These are phyloP conservation scores for Strix aluco DNA, from an alignment of 2,113 vertebrate species.

Conservation along the genomic window DNA sequence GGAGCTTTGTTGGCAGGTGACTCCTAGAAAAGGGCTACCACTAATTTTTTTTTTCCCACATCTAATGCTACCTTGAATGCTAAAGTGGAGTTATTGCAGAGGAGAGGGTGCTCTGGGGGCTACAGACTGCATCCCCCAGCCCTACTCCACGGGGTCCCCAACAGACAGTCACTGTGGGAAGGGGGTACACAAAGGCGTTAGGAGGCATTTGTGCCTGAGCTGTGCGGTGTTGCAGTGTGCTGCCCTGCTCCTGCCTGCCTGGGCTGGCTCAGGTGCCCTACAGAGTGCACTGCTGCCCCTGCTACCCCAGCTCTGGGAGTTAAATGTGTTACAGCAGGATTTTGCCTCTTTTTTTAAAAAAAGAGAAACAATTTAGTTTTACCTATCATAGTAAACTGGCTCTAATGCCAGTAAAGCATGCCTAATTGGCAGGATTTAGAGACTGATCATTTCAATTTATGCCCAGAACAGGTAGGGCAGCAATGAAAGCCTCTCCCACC, in stretches of 20 bases:
- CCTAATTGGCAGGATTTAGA: constrained; percentile 61
- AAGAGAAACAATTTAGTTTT: background rate
- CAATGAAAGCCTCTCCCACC: constrained; percentile 53
- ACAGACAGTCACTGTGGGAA: background rate
- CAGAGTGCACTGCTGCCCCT: background rate
- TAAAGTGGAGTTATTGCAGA: background rate
- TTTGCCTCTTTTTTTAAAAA: background rate
- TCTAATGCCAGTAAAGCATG: constrained; percentile 37
- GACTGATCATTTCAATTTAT: constrained; percentile 64
- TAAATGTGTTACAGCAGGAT: background rate
- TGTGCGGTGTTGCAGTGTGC: background rate
- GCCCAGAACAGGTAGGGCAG: constrained; percentile 66
- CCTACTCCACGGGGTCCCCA: background rate
- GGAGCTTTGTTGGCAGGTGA: background rate
- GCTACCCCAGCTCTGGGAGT: background rate
- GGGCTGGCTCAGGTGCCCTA: background rate
- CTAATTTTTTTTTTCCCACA: background rate
- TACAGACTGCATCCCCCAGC: background rate
- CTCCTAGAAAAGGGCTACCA: background rate
- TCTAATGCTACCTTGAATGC: background rate
- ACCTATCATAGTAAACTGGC: background rate
- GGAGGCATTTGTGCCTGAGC: background rate
- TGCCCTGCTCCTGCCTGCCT: background rate
- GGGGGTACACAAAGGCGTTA: rapidly evolving
- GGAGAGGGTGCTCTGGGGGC: background rate